Percentiles rank a stretch among this genome's conserved stretches.
Conservation (phyloP, 1,140 invertebrate species). For the Paraescarpia echinospica region DNA sequence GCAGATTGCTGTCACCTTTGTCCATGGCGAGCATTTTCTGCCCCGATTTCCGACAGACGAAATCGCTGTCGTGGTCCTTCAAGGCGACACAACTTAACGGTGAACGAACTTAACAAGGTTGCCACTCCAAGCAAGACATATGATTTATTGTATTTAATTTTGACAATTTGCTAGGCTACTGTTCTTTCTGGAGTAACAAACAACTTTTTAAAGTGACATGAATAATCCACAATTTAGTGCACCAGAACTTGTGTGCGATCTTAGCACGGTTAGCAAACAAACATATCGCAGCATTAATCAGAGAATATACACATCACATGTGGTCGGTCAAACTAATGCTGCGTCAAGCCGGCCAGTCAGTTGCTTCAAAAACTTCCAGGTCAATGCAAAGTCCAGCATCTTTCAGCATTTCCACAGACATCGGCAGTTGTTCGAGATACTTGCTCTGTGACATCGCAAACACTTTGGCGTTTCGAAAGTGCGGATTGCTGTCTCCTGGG, state of each 20-base stretch:
- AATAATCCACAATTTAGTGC: too few relatives aligned
- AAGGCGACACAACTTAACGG: background rate
- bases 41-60: background rate
- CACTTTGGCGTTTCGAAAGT: background rate
- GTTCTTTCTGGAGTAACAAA: too few relatives aligned
- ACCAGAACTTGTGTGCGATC: too few relatives aligned
- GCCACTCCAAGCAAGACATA: too few relatives aligned
- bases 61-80: background rate
- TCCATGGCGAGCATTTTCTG: background rate
- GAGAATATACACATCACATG: background rate
- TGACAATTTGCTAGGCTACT: too few relatives aligned
- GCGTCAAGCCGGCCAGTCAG: background rate
- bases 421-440: background rate
- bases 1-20: background rate
- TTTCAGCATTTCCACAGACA: background rate
- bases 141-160: too few relatives aligned
- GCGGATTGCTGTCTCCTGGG: background rate
- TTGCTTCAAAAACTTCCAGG: background rate
- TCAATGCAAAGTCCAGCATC: background rate
- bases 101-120: too few relatives aligned
- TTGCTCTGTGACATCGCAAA: background rate
- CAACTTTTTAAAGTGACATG: too few relatives aligned
- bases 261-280: too few relatives aligned
- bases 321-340: background rate
- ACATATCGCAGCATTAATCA: background rate